phyloP scores from a whole-genome alignment of 2,113 vertebrate genomes.

The Phalacrocorax brasilianus region DNA sequence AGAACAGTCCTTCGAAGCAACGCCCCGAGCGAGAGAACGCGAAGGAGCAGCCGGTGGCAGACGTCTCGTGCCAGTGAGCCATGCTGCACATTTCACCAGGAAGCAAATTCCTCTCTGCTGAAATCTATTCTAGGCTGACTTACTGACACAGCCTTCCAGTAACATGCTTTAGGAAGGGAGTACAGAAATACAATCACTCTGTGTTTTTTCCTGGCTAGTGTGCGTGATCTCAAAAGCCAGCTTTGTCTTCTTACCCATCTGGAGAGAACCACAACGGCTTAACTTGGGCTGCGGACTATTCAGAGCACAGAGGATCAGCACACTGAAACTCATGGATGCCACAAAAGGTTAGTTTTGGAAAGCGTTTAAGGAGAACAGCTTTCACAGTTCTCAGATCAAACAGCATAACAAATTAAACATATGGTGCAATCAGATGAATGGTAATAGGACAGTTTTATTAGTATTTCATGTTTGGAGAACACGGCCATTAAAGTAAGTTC shows the following conservation, averaged over 20 bases:
- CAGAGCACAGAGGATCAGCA: constrained; percentile 27
- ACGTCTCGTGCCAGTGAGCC: neutral
- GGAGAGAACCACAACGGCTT: neutral
- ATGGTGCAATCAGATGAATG: neutral
- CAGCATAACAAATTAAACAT: neutral
- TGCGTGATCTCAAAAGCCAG: constrained; percentile 12
- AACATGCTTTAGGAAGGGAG: neutral
- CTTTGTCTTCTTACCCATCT: constrained; percentile 30
- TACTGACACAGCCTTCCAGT: neutral
- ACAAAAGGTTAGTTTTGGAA: constrained; percentile 15
- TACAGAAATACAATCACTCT: neutral
- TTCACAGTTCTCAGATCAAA: neutral
- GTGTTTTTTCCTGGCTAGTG: neutral
- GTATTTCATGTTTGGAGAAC: neutral
- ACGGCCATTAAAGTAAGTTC: neutral
- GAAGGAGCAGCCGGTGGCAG: neutral
- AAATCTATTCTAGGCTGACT: neutral
- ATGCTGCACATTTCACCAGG: neutral
- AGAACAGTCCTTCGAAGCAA: neutral
- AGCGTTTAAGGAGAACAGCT: constrained; percentile 4
- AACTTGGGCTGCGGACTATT: constrained; percentile 7
- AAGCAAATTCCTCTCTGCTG: constrained; percentile 13
- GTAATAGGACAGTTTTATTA: neutral
- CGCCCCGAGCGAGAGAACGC: rapidly evolving
- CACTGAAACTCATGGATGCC: constrained; percentile 26